phyloP scores from a whole-genome alignment of 2,113 vertebrate genomes.

The Cisticola juncidis region DNA sequence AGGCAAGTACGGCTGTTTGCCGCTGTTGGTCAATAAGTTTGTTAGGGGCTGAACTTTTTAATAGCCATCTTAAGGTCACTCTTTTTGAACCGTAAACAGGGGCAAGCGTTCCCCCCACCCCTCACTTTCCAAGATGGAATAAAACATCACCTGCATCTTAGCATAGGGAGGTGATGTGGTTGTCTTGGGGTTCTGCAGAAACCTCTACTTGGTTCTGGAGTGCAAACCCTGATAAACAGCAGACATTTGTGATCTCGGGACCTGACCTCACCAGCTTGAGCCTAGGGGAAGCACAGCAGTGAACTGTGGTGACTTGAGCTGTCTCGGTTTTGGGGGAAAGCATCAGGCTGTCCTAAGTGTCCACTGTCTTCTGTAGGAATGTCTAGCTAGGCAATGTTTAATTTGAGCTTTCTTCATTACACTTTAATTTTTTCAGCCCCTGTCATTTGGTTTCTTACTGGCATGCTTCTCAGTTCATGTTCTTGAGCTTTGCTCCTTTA shows the following conservation, averaged over 20 bases:
- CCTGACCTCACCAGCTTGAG: not conserved
- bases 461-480: not conserved
- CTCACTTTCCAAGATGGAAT: not conserved
- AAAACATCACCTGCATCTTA: not conserved
- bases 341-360: not conserved
- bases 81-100: not conserved
- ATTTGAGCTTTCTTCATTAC: not conserved
- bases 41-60: not conserved
- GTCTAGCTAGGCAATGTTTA: not conserved
- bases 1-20: not conserved
- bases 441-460: not conserved
- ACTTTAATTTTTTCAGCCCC: not conserved
- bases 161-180: not conserved
- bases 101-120: fast-evolving
- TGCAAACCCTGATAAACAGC: not conserved
- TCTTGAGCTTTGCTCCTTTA: not conserved
- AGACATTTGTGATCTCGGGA: not conserved
- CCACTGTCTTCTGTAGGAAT: not conserved
- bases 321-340: not conserved
- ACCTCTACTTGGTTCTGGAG: not conserved
- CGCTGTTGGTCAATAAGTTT: not conserved
- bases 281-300: not conserved
- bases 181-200: not conserved
- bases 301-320: not conserved
- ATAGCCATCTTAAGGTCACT: not conserved